phyloP scores from a whole-genome alignment of 2,797 vertebrate genomes.

The Myotis vivesi region DNA sequence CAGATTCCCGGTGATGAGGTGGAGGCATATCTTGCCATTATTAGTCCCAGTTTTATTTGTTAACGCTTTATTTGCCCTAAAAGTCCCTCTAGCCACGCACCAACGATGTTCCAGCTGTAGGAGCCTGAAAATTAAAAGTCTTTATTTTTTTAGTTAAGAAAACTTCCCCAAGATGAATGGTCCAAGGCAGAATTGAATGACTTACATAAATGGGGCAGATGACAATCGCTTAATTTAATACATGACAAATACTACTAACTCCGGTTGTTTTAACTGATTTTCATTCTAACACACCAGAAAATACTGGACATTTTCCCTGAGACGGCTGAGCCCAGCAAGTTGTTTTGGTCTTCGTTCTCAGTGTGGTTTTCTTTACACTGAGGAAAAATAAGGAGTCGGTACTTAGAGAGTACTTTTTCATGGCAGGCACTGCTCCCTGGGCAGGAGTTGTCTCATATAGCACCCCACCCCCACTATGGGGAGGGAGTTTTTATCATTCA shows the following conservation, averaged over 20 bases:
- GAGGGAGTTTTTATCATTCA: not conserved
- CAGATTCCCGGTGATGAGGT: not conserved
- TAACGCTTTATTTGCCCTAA: not conserved
- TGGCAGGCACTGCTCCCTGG: fast-evolving
- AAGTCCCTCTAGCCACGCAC: not conserved
- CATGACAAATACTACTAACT: not conserved
- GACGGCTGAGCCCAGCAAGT: not conserved
- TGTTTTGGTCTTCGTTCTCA: not conserved
- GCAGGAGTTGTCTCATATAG: not conserved
- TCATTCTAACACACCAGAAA: not conserved
- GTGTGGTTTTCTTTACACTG: not conserved
- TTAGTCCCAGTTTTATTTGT: not conserved
- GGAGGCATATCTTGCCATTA: too few relatives aligned
- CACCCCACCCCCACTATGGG: fast-evolving
- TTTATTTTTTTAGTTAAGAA: not conserved
- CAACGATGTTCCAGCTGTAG: not conserved
- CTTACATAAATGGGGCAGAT: not conserved
- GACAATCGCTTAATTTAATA: not conserved
- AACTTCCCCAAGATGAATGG: not conserved
- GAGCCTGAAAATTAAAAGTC: not conserved
- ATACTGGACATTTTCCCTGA: not conserved
- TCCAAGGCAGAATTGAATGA: not conserved
- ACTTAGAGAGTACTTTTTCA: not conserved
- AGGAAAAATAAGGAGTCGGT: not conserved
- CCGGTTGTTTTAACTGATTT: not conserved